Percentiles rank a stretch among this genome's conserved stretches.
Evolutionary conservation across 2,113 vertebrate species (phyloP).

Genomic region (Pluvianellus socialis): DNA sequence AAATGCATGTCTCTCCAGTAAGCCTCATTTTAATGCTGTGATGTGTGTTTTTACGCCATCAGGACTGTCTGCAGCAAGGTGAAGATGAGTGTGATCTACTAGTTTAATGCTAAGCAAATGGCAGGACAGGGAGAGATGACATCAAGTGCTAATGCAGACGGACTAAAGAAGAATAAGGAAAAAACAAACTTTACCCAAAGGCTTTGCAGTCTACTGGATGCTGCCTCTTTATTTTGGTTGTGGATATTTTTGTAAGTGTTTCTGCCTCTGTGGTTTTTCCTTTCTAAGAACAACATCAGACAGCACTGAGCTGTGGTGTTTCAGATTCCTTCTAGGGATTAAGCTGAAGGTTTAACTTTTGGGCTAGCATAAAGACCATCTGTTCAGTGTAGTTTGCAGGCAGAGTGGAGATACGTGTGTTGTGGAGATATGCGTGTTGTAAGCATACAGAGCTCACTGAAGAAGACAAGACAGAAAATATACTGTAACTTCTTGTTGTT

Average conservation of each 20-base stretch:
- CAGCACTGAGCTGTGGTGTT: background rate
- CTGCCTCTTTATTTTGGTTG: background rate
- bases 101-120: background rate
- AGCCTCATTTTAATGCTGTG: background rate
- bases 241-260: background rate
- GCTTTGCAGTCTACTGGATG: background rate
- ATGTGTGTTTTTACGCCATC: background rate
- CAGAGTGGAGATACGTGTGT: background rate
- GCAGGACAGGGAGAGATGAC: background rate
- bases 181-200: background rate
- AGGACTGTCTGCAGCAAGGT: background rate
- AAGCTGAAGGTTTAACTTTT: slow-evolving; percentile 40
- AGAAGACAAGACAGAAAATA: background rate
- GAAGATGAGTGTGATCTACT: background rate
- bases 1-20: background rate
- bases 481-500: background rate
- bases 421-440: background rate
- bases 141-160: background rate
- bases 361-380: background rate
- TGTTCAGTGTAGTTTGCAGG: slow-evolving; percentile 2
- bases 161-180: background rate
- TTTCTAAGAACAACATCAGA: slow-evolving; percentile 42
- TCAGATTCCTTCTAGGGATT: slow-evolving; percentile 34
- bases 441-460: background rate
- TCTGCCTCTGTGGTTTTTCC: background rate